Percentiles rank a stretch among this genome's conserved stretches.
These are phyloP conservation scores for Acleris laterana DNA, from an alignment of 2,888 invertebrate species.

Conservation along the genomic window DNA sequence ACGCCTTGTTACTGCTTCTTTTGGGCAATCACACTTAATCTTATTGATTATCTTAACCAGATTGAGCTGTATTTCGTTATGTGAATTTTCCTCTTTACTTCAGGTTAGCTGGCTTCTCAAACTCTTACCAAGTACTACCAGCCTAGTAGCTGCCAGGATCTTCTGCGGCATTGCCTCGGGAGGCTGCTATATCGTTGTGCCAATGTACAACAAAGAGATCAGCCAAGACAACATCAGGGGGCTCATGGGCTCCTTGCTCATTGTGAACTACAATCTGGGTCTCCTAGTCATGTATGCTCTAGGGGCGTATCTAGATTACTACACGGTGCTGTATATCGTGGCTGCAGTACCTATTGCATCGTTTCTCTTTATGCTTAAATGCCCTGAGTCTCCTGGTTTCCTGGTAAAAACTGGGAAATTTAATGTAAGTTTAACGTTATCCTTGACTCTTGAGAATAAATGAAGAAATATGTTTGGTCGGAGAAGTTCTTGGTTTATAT, in stretches of 20 bases:
- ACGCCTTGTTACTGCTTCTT: no score
- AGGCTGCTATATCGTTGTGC: conserved; percentile 60
- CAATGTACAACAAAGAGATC: conserved; percentile 68
- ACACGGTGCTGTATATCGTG: conserved; percentile 56
- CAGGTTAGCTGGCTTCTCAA: conserved; percentile 64
- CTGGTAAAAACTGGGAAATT: conserved; percentile 60
- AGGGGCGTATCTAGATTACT: conserved; percentile 63
- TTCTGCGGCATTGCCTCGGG: conserved; percentile 60
- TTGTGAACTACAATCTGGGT: conserved; percentile 56
- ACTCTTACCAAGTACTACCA: conserved; percentile 46
- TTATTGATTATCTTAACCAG: no score
- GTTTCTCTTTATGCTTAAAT: conserved; percentile 55
- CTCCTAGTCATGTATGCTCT: conserved; percentile 61
- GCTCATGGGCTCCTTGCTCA: conserved; percentile 56
- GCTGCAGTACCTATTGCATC: conserved; percentile 55
- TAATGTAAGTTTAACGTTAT: conserved; percentile 51
- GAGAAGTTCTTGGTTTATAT: no score
- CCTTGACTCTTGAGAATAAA: no score
- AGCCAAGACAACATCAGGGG: conserved; percentile 66
- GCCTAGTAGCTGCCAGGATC: conserved; percentile 56
- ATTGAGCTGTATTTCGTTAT: no score
- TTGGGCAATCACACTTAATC: no score
- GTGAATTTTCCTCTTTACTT: conserved; percentile 39
- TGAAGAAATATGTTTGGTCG: no score
- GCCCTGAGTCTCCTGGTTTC: conserved; percentile 71